Evolutionary conservation across 2,888 invertebrate species (phyloP), one percentile per base, ranked within the genome.

Genomic region (Teinopalpus imperialis): DNA sequence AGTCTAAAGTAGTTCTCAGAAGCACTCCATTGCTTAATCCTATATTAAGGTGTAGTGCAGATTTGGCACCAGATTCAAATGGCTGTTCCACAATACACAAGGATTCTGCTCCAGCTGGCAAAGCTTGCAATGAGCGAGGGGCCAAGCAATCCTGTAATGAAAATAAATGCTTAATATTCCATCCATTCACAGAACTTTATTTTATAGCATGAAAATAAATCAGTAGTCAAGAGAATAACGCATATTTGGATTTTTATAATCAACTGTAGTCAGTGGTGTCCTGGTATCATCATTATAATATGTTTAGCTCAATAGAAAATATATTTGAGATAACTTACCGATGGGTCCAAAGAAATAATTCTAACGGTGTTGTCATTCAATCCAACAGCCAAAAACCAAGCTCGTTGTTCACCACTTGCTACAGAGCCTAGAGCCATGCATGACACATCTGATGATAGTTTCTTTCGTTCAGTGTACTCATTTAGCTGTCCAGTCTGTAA

Each of bases 361-460:
- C 99, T 91, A 46, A 99, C 99, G 13, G 99, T 99, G 69, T 97
- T 97, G 68, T 99, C 99, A 40, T 96, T 94, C 21, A 99, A 89
- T 1, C 98, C 98, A 18, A 99, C 98, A 49, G 98, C 98, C 61
- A 99, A 90, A 73, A 99, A 99, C 91, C 97, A 94, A 0, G 97
- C 97, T 49, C 98, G 90, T 70, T 97, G 97, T 77, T 99, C 99
- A 2, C 99, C 99, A 1, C 94, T 91, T 0, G 98, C 97, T 0
- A 99, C 98, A 42, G 96, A 96, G 0, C 98, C 98, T 49, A 99
- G 83, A 0, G 98, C 98, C 99, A 99, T 99, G 73, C 99, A 99
- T 57, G 99, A 95, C 0, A 99, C 98, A 78, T 99, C 99, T 0
- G 96, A 94, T 3, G 97, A 95, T 93, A 99, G 94, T 71, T 98